Evolutionary conservation across 2,113 vertebrate species (phyloP).

Genomic region (Sitta europaea): DNA sequence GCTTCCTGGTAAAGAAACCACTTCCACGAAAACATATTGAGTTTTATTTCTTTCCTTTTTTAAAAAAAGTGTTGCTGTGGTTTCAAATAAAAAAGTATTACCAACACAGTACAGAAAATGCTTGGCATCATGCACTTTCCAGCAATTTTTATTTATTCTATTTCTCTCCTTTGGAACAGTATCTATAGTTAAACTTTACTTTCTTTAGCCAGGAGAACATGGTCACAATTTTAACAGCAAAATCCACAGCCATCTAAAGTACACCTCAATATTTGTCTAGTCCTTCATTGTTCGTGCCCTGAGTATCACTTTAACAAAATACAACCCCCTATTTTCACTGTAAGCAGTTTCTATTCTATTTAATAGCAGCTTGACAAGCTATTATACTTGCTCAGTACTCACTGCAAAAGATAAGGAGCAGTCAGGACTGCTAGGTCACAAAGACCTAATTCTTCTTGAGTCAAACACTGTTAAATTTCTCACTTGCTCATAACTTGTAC

Average conservation of each 20-base stretch:
- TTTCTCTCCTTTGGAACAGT: background rate
- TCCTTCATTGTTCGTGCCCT: background rate
- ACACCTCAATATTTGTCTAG: background rate
- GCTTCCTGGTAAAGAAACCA: background rate
- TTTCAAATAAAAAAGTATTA: background rate
- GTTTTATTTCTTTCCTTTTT: fast-evolving
- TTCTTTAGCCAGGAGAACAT: background rate
- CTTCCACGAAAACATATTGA: background rate
- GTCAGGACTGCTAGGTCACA: background rate
- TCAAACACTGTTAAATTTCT: background rate
- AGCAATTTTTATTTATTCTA: background rate
- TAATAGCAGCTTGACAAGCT: background rate
- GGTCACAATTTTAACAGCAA: background rate
- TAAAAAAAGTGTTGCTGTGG: background rate
- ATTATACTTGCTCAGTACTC: background rate
- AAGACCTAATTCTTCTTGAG: background rate
- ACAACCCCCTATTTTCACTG: background rate
- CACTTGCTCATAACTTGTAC: background rate
- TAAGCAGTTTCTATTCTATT: background rate
- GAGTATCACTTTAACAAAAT: background rate
- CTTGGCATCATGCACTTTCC: background rate
- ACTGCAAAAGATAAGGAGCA: background rate
- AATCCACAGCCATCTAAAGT: background rate
- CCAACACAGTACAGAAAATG: background rate
- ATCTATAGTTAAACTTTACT: background rate